Percentiles rank a stretch among this genome's conserved stretches.
These are phyloP conservation scores for Caenorhabditis parvicauda DNA, from an alignment of 2,888 invertebrate genomes.

Conservation along the genomic window DNA sequence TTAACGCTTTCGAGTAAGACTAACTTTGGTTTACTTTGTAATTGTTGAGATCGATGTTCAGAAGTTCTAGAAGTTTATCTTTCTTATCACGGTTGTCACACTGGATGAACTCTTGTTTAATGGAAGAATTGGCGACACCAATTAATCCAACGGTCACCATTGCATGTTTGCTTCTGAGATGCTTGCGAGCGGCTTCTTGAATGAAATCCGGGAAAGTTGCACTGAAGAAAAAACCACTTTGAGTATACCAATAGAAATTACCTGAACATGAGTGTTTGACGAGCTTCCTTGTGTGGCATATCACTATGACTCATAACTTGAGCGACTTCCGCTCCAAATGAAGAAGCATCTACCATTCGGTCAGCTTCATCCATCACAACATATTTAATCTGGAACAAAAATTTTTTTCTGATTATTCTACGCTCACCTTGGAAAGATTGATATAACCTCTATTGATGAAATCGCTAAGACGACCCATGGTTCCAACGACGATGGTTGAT, in stretches of 20 bases:
- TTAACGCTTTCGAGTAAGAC: constrained; percentile 1
- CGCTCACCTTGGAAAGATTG: constrained; percentile 20
- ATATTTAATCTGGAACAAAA: constrained; percentile 11
- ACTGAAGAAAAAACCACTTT: constrained; percentile 9
- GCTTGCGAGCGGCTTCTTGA: constrained; percentile 78
- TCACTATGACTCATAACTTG: constrained; percentile 8
- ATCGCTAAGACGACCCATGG: constrained; percentile 38
- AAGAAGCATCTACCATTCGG: constrained; percentile 68
- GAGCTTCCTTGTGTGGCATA: constrained; percentile 18
- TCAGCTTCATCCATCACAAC: constrained; percentile 72
- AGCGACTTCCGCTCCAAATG: constrained; percentile 65
- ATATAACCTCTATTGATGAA: constrained; percentile 31
- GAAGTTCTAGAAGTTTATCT: constrained; percentile 73
- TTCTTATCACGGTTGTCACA: constrained; percentile 73
- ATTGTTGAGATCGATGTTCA: constrained; percentile 64
- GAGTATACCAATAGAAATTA: background rate
- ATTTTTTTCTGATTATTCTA: no score
- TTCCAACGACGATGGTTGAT: constrained; percentile 36
- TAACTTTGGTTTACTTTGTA: constrained; percentile 22
- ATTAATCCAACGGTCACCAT: constrained; percentile 87
- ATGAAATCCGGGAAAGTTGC: constrained; percentile 76
- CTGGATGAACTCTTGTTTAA: constrained; percentile 71
- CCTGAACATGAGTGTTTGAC: constrained; percentile 41
- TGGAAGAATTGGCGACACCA: constrained; percentile 88
- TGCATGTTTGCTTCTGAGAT: constrained; percentile 74